These are phyloP conservation scores for Amphiprion clarkii DNA, from an alignment of 2,797 vertebrate genomes.

Conservation along the genomic window DNA sequence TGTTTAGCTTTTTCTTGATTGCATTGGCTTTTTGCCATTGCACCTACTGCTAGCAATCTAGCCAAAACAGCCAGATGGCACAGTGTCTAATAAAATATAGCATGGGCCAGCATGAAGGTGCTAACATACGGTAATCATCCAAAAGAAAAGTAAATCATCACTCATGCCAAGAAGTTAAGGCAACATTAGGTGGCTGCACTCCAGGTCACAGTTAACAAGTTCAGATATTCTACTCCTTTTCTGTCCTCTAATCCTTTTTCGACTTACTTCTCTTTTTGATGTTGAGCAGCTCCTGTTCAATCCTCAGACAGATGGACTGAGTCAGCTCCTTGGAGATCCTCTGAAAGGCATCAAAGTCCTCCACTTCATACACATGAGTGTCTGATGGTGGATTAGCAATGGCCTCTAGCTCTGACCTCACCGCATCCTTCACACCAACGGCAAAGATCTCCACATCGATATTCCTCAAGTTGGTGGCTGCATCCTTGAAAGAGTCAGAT, in stretches of 20 bases:
- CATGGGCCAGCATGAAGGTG: slow-evolving; percentile 2
- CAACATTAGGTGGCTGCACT: slow-evolving; percentile 1
- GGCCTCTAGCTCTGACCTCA: slow-evolving; percentile 94
- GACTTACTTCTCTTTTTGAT: slow-evolving; percentile 96
- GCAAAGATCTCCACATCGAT: slow-evolving; percentile 98
- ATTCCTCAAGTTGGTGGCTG: slow-evolving; percentile 92
- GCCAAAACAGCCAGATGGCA: slow-evolving; percentile 8
- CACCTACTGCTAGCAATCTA: not conserved
- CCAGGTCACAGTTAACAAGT: slow-evolving; percentile 6
- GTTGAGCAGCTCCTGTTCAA: slow-evolving; percentile 96
- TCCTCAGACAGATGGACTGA: slow-evolving; percentile 97
- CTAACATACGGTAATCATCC: slow-evolving; percentile 9
- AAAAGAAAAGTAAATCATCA: slow-evolving; percentile 5
- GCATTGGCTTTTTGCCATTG: slow-evolving; percentile 8
- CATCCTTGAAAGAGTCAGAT: slow-evolving; percentile 96
- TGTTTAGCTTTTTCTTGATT: slow-evolving; percentile 28
- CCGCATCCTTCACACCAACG: slow-evolving; percentile 98
- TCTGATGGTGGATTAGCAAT: slow-evolving; percentile 94
- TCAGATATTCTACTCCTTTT: slow-evolving; percentile 2
- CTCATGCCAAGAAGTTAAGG: not conserved
- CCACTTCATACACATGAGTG: slow-evolving; percentile 95
- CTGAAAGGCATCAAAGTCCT: slow-evolving; percentile 99
- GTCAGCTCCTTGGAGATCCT: slow-evolving; percentile 98
- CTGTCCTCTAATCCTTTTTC: not conserved
- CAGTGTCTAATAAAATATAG: not conserved